Evolutionary conservation across 2,797 vertebrate genomes (phyloP), one percentile per base, ranked within the genome.

Genomic region (Bradypus variegatus): DNA sequence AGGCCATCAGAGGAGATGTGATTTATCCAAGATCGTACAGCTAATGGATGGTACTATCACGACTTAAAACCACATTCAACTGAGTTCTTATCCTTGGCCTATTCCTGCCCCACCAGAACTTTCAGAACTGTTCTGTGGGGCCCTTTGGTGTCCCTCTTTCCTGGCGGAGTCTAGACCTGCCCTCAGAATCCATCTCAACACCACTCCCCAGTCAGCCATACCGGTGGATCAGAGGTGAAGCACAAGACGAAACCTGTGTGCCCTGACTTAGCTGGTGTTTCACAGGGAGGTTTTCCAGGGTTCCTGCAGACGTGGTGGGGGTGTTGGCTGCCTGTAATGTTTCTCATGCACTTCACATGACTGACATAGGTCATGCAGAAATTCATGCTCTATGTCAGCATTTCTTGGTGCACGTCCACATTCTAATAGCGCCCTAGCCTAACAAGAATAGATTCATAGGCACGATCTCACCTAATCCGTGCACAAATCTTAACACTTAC

Each of bases 401-500:
- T 14, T 31, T 48, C 62, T 16, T 2, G 36, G 45, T 53, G 4
- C 1, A 0, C 19, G 69, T 67, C 36, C 36, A 6, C 19, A 2
- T 48, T 29, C 13, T 2, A 21, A 25, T 19, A 64, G 69, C 1
- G 4, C 6, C 67, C 82, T 29, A 21, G 50, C 50, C 1, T 3
- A 21, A 12, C 36, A 3, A 13, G 80, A 29, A 14, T 1, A 64
- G 31, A 62, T 13, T 21, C 7, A 0, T 29, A 9, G 3, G 38
- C 45, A 9, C 1, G 1, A 65, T 41, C 58, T 45, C 29, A 6
- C 38, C n/a, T 19, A 1, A 8, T 38, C 23, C 60, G 13, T 31
- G 2, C 50, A 38, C 33, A n/a, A 36, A 9, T n/a, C 72, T 70
- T 6, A 12, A 23, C 58, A 3, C 55, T 0, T 1, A 4, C 0